Base-by-base conservation (phyloP, 2,888 invertebrate species). In the Ormyrus rosae region DNA sequence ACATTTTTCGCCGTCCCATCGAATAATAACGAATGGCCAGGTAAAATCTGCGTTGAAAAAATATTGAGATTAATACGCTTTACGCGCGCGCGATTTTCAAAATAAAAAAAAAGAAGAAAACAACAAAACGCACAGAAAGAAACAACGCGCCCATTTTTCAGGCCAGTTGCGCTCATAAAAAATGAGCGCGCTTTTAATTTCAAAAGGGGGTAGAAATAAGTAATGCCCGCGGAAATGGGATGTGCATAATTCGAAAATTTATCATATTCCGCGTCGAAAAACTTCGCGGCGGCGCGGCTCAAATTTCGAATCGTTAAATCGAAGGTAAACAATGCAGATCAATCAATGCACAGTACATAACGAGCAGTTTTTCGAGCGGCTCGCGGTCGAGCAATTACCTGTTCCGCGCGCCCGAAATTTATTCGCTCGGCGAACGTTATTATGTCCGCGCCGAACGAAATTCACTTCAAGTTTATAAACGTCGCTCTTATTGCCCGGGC, bases 381-480 rank as follows among this genome's bases (percentile, higher is more conserved):
- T 73, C 55, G 9, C 4, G 7, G 9, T 48, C 46, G 9, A 58
- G 60, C 60, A 58, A 70, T 70, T 70, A 61, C 60, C 50, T 51
- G 34, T 51, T 60, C 51, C 71, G 5, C 11, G 56, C 51, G 13
- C 2, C 9, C 8, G 56, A 60, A 13, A 71, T 50, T 71, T 60
- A 60, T 50, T 45, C 46, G 63, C 3, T 51, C 4, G 19, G 6
- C 64, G 64, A 73, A 64, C 53, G 34, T 67, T 72, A 63, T 72
- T 46, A 51, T 34, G 34, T 60, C n/a, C n/a, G 11, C 13, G 58
- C 46, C 34, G 9, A 5, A 0, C 46, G 46, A n/a, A 55, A 70
- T 70, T 70, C 70, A 70, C 46, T 70, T 50, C 55, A 64, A 64
- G 53, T 64, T 64, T 65, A 34, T 5, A 67, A 8, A 51, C 34